Conservation (phyloP, 2,113 vertebrate species). For the Todiramphus chloris region DNA sequence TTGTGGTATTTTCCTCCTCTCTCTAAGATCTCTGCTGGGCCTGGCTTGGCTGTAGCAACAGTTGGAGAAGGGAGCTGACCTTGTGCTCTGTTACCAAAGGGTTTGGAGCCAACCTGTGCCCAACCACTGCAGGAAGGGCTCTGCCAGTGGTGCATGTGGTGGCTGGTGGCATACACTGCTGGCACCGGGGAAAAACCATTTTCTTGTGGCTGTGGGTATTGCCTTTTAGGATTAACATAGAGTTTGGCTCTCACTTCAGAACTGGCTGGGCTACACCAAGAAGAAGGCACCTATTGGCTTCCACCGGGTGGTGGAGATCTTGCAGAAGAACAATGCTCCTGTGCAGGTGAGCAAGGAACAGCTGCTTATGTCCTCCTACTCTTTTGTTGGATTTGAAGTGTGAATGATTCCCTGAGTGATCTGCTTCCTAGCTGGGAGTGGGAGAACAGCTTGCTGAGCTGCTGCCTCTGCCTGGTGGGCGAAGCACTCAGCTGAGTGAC, state of each 20-base stretch:
- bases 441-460: background rate
- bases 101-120: background rate
- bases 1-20: background rate
- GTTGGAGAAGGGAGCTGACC: background rate
- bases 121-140: background rate
- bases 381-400: background rate
- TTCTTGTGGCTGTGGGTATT: background rate
- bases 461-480: background rate
- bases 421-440: background rate
- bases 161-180: background rate
- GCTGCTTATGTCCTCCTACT: background rate
- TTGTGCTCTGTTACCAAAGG: background rate
- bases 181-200: background rate
- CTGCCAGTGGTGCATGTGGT: background rate
- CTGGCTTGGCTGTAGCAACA: background rate
- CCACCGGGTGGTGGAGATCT: conserved; percentile 90
- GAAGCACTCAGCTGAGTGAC: rapidly evolving
- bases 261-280: conserved; percentile 94
- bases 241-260: conserved; percentile 69
- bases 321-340: conserved; percentile 92
- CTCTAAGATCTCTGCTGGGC: background rate
- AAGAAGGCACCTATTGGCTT: conserved; percentile 92
- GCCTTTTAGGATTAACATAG: background rate
- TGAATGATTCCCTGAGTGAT: background rate
- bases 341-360: conserved; percentile 75